phyloP scores from a whole-genome alignment of 2,888 invertebrate genomes.

The Thecocarcelia acutangulata region DNA sequence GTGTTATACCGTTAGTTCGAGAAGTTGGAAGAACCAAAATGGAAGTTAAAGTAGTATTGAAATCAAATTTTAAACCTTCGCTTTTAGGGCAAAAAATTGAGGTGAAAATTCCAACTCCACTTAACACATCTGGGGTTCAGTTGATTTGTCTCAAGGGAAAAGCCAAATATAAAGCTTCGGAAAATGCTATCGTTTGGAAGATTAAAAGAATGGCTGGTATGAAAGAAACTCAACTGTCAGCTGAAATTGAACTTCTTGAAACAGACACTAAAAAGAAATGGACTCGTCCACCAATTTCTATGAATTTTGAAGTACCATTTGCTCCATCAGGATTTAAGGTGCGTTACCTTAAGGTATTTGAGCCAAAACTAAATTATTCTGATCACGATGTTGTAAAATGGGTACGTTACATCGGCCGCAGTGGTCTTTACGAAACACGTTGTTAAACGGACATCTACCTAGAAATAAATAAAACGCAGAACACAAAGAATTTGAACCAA shows the following conservation, averaged over 20 bases:
- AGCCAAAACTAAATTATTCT: slow-evolving; percentile 99
- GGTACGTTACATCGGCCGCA: slow-evolving; percentile 99
- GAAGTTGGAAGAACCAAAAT: slow-evolving; percentile 99
- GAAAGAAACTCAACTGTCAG: slow-evolving; percentile 99
- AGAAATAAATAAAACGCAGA: slow-evolving; percentile 1
- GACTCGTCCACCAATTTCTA: slow-evolving; percentile 99
- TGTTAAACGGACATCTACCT: slow-evolving; percentile 86
- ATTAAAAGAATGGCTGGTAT: slow-evolving; percentile 97
- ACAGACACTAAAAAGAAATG: slow-evolving; percentile 99
- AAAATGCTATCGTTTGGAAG: slow-evolving; percentile 99
- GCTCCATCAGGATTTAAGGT: slow-evolving; percentile 99
- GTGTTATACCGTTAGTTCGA: slow-evolving; percentile 98
- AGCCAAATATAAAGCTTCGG: slow-evolving; percentile 99
- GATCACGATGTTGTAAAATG: slow-evolving; percentile 99
- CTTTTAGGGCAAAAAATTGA: slow-evolving; percentile 99
- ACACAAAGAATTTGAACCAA: slow-evolving; percentile 35
- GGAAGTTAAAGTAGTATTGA: slow-evolving; percentile 99
- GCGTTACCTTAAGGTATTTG: slow-evolving; percentile 99
- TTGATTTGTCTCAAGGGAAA: slow-evolving; percentile 99
- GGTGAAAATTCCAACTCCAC: slow-evolving; percentile 98
- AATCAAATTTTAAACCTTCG: slow-evolving; percentile 99
- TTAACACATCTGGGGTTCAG: slow-evolving; percentile 99
- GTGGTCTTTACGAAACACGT: slow-evolving; percentile 99
- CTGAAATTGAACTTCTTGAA: slow-evolving; percentile 98
- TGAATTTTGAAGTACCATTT: slow-evolving; percentile 99